phyloP scores from a whole-genome alignment of 37 sponge, comb jelly and placozoan genomes.

The Agelas oroides region DNA sequence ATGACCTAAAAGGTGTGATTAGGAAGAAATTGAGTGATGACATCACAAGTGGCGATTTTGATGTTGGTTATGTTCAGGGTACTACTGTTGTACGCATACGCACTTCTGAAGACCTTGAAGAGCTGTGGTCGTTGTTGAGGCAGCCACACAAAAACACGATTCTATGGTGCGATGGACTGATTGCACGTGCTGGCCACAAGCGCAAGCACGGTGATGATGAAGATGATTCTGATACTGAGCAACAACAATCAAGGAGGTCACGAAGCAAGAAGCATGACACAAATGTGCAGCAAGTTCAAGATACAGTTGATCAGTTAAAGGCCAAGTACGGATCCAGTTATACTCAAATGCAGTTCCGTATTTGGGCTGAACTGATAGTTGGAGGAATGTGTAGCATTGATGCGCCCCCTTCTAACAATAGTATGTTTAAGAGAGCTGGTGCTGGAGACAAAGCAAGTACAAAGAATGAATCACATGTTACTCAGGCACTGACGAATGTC shows the following conservation, averaged over 20 bases:
- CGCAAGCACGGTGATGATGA: not conserved
- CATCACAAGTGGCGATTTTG: not conserved
- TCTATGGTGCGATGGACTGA: slow-evolving; percentile 38
- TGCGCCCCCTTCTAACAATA: not conserved
- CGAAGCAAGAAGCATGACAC: not conserved
- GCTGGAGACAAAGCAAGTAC: too few species aligned
- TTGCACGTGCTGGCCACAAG: too few species aligned
- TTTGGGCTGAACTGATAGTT: slow-evolving; percentile 11
- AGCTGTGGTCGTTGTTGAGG: slow-evolving; percentile 2
- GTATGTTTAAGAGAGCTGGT: slow-evolving; percentile 14
- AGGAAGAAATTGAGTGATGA: slow-evolving; percentile 13
- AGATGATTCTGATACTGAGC: not conserved
- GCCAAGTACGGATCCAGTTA: not conserved
- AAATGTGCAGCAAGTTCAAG: not conserved
- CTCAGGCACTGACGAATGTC: not conserved
- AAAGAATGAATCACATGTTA: too few species aligned
- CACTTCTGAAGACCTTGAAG: not conserved
- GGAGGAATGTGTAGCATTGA: not conserved
- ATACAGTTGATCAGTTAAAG: not conserved
- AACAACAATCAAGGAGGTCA: not conserved
- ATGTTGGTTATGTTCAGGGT: slow-evolving; percentile 25
- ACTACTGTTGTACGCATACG: slow-evolving; percentile 9
- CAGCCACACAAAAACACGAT: not conserved
- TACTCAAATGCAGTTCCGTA: slow-evolving; percentile 6
- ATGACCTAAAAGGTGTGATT: slow-evolving; percentile 11